A percentile compares a stretch with the other conserved stretches of the same genome.
Evolutionary conservation across 2,113 vertebrate species (phyloP).

Genomic region (Mandrillus leucophaeus): DNA sequence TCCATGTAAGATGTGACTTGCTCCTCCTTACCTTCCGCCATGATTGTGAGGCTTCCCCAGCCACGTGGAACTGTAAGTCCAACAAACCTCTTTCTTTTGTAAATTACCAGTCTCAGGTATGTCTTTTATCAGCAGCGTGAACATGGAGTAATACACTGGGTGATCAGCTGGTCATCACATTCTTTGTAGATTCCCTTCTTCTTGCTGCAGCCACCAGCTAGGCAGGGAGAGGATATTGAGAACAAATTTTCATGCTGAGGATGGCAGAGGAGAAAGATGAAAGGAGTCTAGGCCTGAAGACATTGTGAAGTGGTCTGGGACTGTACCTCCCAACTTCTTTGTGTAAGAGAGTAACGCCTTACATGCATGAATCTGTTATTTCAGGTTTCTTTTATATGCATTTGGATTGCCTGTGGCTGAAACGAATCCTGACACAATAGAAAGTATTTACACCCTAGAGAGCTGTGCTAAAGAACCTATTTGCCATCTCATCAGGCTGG

Average conservation of each 20-base stretch:
- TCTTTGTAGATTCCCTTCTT: no score
- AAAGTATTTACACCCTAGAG: not conserved
- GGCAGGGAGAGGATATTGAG: not conserved
- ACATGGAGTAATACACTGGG: no score
- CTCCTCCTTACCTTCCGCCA: no score
- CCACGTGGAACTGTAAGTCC: no score
- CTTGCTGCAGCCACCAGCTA: not conserved
- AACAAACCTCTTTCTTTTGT: no score
- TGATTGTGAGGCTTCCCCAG: no score
- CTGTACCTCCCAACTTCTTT: not conserved
- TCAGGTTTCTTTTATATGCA: not conserved
- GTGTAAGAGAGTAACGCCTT: not conserved
- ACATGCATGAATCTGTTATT: not conserved
- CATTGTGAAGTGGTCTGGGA: not conserved
- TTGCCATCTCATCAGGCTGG: not conserved
- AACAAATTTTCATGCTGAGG: not conserved
- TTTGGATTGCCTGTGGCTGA: not conserved
- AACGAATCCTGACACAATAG: not conserved
- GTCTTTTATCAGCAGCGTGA: no score
- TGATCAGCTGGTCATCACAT: not conserved
- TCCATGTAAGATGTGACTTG: no score
- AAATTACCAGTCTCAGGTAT: no score
- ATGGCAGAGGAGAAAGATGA: not conserved
- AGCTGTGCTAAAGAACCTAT: not conserved
- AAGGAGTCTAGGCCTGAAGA: not conserved